Base-by-base conservation (phyloP, 2,888 invertebrate species). In the Drosophila affinis region DNA sequence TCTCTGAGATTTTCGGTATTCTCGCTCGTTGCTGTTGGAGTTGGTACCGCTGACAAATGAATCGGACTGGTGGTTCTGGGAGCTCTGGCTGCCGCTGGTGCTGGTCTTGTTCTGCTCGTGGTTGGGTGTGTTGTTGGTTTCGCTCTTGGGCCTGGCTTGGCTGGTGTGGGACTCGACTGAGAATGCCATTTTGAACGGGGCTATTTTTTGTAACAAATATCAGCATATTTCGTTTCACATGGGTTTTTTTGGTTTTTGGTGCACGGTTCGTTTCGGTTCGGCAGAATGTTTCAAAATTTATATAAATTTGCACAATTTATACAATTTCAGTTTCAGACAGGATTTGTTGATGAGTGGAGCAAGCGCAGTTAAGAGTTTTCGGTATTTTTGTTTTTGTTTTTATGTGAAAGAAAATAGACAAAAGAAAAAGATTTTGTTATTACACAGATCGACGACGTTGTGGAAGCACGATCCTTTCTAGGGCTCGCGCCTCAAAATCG, bases 161-260 rank as follows among this genome's bases (percentile, higher is more conserved):
- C 90, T 89, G 70, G 87, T 74, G 79, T 86, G 84, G 84, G 74
- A 58, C 81, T 87, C 86, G 79, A 83, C 86, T 78, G 71, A 88
- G 89, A 89, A 89, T 89, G 90, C 90, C 90, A 90, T 90, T 88
- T 90, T 90, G 91, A 90, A 89, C 89, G 88, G 57, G 90, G 89
- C 90, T 90, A 52, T 51, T 79, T 79, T 24, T 39, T 9, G 56
- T 58, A 51, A 49, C 56, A 81, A 72, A 61, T 53, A 29, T 59
- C 18, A 52, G 32, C 24, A 58, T 53, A 59, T 29, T 52, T n/a
- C 60, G 34, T 2, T 27, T 48, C 14, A 32, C n/a, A 44, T 48
- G 34, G 2, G 21, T 21, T 21, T 21, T 21, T 21, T 21, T 21
- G 3, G 17, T 48, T 21, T 44, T 77, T 45, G 78, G 76, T 78